A percentile compares a stretch with the other conserved stretches of the same genome.
Conservation (phyloP, 2,888 invertebrate genomes). For the Epirrhoe alternata region DNA sequence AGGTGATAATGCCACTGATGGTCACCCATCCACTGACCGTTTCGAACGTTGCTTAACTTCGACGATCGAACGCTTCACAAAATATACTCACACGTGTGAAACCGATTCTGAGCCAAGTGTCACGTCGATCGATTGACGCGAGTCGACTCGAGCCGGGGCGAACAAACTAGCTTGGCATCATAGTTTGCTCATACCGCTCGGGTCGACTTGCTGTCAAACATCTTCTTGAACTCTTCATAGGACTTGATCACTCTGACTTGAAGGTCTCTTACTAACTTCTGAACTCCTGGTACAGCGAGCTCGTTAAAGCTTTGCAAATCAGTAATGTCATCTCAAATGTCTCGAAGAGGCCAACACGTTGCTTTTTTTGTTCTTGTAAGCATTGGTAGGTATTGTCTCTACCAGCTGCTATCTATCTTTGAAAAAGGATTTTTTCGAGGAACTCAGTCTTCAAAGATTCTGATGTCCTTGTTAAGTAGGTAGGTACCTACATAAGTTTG, state of each 20-base stretch:
- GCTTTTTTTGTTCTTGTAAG: constrained; percentile 14
- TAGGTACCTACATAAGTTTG: constrained; percentile 4
- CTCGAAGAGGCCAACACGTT: not conserved
- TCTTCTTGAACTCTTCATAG: not conserved
- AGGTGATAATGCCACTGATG: no score
- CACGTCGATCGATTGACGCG: constrained; percentile 61
- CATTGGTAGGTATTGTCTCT: not conserved
- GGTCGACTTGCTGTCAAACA: constrained; percentile 70
- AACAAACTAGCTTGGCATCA: constrained; percentile 78
- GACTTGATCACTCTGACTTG: not conserved
- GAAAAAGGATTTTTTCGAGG: not conserved
- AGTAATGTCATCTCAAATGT: not conserved
- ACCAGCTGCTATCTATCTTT: constrained; percentile 3
- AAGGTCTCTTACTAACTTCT: constrained; percentile 14
- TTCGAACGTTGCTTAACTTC: no score
- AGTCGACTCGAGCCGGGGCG: constrained; percentile 85
- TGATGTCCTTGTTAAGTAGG: not conserved
- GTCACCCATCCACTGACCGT: no score
- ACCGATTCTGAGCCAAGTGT: constrained; percentile 11
- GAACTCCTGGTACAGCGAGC: not conserved
- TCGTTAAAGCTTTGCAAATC: not conserved
- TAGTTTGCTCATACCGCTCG: constrained; percentile 85
- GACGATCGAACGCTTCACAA: not conserved
- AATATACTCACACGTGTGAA: not conserved
- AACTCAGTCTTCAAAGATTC: not conserved